A percentile compares a stretch with the other conserved stretches of the same genome.
phyloP scores from a whole-genome alignment of 2,888 invertebrate species.

The Nemapogon koenigi region DNA sequence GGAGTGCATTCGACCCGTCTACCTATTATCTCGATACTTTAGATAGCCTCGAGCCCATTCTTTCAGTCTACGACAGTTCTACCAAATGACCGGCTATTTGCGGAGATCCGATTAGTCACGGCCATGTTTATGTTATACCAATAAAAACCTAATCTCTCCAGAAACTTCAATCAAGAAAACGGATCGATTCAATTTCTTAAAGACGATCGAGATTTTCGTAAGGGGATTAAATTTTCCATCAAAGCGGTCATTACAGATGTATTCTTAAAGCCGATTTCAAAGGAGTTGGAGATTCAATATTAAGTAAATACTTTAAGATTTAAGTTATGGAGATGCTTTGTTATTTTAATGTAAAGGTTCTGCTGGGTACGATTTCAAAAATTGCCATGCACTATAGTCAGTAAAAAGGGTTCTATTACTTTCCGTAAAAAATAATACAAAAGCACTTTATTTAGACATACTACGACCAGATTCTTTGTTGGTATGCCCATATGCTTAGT shows the following conservation, averaged over 20 bases:
- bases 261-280: constrained; percentile 31
- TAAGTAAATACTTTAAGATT: too few relatives aligned
- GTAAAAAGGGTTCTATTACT: too few relatives aligned
- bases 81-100: constrained; percentile 58
- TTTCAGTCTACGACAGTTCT: constrained; percentile 42
- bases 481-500: too few relatives aligned
- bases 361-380: too few relatives aligned
- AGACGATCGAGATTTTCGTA: constrained; percentile 21
- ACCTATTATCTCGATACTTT: constrained; percentile 62
- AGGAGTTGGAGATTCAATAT: too few relatives aligned
- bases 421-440: too few relatives aligned
- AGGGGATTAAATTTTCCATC: constrained; percentile 44
- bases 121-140: constrained; percentile 50
- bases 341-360: too few relatives aligned
- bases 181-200: constrained; percentile 18
- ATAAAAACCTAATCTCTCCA: constrained; percentile 53
- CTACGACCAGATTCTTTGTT: too few relatives aligned
- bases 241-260: constrained; percentile 39
- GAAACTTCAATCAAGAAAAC: constrained; percentile 26
- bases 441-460: too few relatives aligned
- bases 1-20: constrained; percentile 5
- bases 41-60: constrained; percentile 58
- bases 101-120: constrained; percentile 60
- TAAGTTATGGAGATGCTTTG: too few relatives aligned
- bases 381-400: too few relatives aligned